Conservation (phyloP, 2,888 invertebrate species). For the Aporophyla lueneburgensis region DNA sequence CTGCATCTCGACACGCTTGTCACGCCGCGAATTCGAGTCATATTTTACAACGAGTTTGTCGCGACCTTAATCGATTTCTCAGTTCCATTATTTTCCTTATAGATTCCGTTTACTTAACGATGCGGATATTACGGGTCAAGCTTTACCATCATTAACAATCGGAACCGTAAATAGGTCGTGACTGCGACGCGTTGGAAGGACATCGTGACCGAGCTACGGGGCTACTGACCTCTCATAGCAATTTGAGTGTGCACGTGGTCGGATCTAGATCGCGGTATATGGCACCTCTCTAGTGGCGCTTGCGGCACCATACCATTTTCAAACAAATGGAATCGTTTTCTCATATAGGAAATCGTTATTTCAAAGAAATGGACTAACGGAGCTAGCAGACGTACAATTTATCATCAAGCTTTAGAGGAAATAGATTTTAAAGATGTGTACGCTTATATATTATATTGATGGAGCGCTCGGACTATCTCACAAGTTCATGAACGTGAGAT, state of each 20-base stretch:
- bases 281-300: slow-evolving; percentile 57
- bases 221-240: slow-evolving; percentile 85
- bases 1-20: slow-evolving; percentile 73
- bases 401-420: slow-evolving; percentile 29
- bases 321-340: slow-evolving; percentile 52
- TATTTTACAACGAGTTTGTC: slow-evolving; percentile 69
- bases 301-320: slow-evolving; percentile 45
- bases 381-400: slow-evolving; percentile 22
- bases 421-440: slow-evolving; percentile 16
- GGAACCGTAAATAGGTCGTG: slow-evolving; percentile 88
- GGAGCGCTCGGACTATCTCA: background rate
- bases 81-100: slow-evolving; percentile 62
- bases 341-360: slow-evolving; percentile 56
- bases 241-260: slow-evolving; percentile 79
- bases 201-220: slow-evolving; percentile 84
- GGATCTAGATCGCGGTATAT: slow-evolving; percentile 75
- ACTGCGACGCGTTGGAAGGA: slow-evolving; percentile 82
- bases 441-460: slow-evolving; percentile 18
- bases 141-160: slow-evolving; percentile 78
- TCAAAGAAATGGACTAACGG: slow-evolving; percentile 46
- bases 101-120: slow-evolving; percentile 64
- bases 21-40: slow-evolving; percentile 72
- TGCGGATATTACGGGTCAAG: slow-evolving; percentile 58
- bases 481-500: background rate
- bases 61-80: slow-evolving; percentile 80